These are phyloP conservation scores for Eubucco bourcierii DNA, from an alignment of 2,113 vertebrate genomes.

Conservation along the genomic window DNA sequence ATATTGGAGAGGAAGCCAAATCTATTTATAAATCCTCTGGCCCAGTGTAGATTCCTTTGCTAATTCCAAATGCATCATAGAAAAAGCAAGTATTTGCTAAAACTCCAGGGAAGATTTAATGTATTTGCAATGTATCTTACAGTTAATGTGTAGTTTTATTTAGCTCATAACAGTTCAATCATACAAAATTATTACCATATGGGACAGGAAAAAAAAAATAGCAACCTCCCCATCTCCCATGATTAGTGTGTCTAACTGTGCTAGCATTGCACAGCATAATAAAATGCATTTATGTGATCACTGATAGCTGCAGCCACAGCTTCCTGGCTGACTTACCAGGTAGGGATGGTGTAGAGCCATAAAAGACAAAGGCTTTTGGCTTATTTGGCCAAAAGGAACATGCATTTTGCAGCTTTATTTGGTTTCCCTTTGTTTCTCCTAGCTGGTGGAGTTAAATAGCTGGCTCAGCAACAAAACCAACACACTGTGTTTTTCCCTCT, in stretches of 20 bases:
- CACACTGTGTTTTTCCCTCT: not conserved
- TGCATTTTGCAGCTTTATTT: conserved; percentile 9
- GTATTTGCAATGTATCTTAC: conserved; percentile 52
- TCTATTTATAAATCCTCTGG: conserved; percentile 60
- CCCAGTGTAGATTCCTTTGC: conserved; percentile 33
- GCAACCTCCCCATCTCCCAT: conserved; percentile 17
- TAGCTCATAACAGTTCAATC: conserved; percentile 53
- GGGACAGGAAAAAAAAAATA: conserved; percentile 38
- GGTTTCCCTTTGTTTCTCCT: conserved; percentile 52
- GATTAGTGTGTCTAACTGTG: conserved; percentile 2
- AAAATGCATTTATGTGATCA: not conserved
- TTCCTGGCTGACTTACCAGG: not conserved
- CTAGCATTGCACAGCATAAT: not conserved
- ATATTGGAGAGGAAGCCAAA: conserved; percentile 35
- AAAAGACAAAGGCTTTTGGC: conserved; percentile 26
- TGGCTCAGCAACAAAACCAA: conserved; percentile 57
- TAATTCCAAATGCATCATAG: conserved; percentile 55
- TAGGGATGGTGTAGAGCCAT: not conserved
- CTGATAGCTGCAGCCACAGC: not conserved
- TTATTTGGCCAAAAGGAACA: conserved; percentile 20
- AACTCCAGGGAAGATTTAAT: conserved; percentile 59
- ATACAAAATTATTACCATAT: conserved; percentile 59
- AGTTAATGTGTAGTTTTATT: conserved; percentile 54
- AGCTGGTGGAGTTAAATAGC: conserved; percentile 35
- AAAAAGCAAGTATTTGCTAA: conserved; percentile 42